These are phyloP conservation scores for Paragorgia papillata DNA, from an alignment of 92 coral and sea anemone genomes.

Conservation along the genomic window DNA sequence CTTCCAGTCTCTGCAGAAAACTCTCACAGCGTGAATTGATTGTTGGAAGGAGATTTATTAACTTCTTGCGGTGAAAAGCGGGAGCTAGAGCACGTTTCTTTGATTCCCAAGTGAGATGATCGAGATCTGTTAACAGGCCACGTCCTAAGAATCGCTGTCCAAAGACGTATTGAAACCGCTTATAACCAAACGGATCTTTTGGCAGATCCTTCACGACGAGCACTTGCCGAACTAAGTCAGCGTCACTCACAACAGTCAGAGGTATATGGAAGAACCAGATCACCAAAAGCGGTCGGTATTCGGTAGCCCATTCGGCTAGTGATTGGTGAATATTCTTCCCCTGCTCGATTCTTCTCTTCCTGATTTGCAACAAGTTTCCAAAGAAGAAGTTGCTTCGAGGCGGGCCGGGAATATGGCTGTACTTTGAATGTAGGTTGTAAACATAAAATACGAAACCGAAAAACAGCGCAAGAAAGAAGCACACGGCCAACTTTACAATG, in stretches of 20 bases:
- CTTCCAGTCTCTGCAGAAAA: slow-evolving; percentile 68
- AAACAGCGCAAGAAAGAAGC: slow-evolving; percentile 24
- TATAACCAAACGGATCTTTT: slow-evolving; percentile 80
- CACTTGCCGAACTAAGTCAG: slow-evolving; percentile 71
- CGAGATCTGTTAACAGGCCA: slow-evolving; percentile 72
- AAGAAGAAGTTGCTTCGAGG: slow-evolving; percentile 73
- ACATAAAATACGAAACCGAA: slow-evolving; percentile 48
- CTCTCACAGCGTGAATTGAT: slow-evolving; percentile 73
- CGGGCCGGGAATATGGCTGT: slow-evolving; percentile 87
- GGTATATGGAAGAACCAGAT: slow-evolving; percentile 92
- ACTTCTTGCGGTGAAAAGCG: slow-evolving; percentile 62
- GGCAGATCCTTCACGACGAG: slow-evolving; percentile 74
- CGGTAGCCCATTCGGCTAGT: slow-evolving; percentile 72
- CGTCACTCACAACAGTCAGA: slow-evolving; percentile 73
- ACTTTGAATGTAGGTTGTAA: slow-evolving; percentile 43
- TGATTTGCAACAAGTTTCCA: slow-evolving; percentile 72
- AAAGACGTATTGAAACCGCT: slow-evolving; percentile 71
- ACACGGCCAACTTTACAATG: not conserved
- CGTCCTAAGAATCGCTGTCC: slow-evolving; percentile 82
- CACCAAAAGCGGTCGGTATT: slow-evolving; percentile 73
- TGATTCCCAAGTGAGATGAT: slow-evolving; percentile 66
- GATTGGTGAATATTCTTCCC: slow-evolving; percentile 76
- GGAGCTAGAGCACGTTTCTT: slow-evolving; percentile 66
- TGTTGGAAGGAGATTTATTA: slow-evolving; percentile 53
- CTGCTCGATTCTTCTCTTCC: slow-evolving; percentile 52